A percentile compares a stretch with the other conserved stretches of the same genome.
phyloP scores from a whole-genome alignment of 2,888 invertebrate genomes.

The Leucophora obtusa region DNA sequence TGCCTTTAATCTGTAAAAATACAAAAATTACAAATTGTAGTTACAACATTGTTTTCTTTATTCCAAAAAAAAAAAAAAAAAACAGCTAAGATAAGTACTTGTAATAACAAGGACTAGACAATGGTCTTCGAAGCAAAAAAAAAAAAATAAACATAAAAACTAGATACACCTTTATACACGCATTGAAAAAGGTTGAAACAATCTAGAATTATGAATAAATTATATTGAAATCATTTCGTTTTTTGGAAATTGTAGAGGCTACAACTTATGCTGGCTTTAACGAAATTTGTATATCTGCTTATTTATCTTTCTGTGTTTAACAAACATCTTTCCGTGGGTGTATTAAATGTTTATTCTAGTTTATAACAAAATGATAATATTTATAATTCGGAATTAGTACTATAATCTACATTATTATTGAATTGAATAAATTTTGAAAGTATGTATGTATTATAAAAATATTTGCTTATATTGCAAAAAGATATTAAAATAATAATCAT shows the following conservation, averaged over 20 bases:
- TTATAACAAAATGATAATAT: not conserved
- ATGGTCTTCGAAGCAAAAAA: not conserved
- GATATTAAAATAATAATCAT: slow-evolving; percentile 47
- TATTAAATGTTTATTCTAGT: too few species aligned
- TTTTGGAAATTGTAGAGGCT: too few species aligned
- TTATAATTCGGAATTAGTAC: not conserved
- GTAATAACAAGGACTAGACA: slow-evolving; percentile 23
- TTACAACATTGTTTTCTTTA: not conserved
- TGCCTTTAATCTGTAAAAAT: slow-evolving; percentile 81
- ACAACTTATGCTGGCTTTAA: too few species aligned
- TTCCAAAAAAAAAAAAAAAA: too few species aligned
- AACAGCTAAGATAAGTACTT: slow-evolving; percentile 29
- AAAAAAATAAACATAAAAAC: not conserved
- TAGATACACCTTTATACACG: not conserved
- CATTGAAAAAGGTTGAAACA: not conserved
- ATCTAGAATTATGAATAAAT: not conserved
- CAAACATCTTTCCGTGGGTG: not conserved
- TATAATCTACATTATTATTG: not conserved
- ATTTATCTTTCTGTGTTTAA: not conserved
- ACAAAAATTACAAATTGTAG: slow-evolving; percentile 26
- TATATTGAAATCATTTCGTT: not conserved
- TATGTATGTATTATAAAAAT: slow-evolving; percentile 66
- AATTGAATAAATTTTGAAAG: slow-evolving; percentile 24
- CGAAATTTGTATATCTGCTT: not conserved
- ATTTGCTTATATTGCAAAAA: slow-evolving; percentile 72